Evolutionary conservation across 2,797 vertebrate species (phyloP), one percentile per base, ranked within the genome.

Genomic region (Catamblyrhynchus diadema): DNA sequence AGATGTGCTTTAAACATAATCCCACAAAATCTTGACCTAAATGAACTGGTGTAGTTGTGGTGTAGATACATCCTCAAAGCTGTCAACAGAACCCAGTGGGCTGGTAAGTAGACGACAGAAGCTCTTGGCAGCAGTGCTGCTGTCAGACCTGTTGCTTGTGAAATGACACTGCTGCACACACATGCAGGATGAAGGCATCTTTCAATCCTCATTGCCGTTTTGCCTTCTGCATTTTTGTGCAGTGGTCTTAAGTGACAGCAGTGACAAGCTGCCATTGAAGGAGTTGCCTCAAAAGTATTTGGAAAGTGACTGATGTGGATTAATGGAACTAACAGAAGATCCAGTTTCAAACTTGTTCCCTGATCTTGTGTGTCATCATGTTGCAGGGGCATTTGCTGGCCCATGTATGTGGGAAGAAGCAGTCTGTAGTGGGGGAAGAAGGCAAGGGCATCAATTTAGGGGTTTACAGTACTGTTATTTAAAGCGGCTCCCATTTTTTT

Each of bases 121-220:
- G 72, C n/a, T 73, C 81, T 92, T 96, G 95, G 91, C 96, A 96
- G 87, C 53, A 24, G 89, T 12, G 12, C 57, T 87, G 75, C 79
- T 94, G 85, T 92, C 89, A 89, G 77, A 86, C 87, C 65, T 91
- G 75, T 60, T 91, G 86, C 57, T 93, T 91, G 79, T 94, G 91
- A 88, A 88, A 88, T 61, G 57, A 57, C 54, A 13, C 30, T 27
- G 35, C 69, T 74, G 67, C 45, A 21, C 35, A 39, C 14, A 8
- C 71, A 37, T 2, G 19, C 41, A 39, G 61, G 41, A 32, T 53
- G 35, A 89, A 80, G 89, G 50, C 30, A 27, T 78, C 57, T 88
- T 86, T 81, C 81, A 70, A 4, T 61, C 61, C 39, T 81, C 37
- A 11, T 14, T 88, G 62, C 59, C 10, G 27, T 71, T 83, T 85